Evolutionary conservation across 2,797 vertebrate species (phyloP), one percentile per base, ranked within the genome.

Genomic region (Sebastes taczanowskii): DNA sequence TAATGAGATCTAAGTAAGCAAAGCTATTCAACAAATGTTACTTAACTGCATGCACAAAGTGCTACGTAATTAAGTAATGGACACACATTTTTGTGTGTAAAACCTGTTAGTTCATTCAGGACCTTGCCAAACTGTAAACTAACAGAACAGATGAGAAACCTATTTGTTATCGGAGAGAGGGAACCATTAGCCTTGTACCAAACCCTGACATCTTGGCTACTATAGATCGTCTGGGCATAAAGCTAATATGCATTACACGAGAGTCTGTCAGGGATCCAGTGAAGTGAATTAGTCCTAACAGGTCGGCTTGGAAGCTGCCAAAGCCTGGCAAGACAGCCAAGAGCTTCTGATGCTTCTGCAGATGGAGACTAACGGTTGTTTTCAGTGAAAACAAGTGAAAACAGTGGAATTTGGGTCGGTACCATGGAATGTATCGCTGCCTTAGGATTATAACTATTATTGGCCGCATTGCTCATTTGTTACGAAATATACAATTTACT

Each of bases 211-310:
- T 82, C 78, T 79, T 73, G 63, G 77, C 74, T 70, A 38, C 62
- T 35, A 14, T 58, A 63, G 73, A 84, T 66, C 11, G 59, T 78
- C 60, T 42, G 32, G 78, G 77, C 62, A 70, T 80, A 64, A 69
- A 78, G 78, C 77, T 84, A 82, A 90, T 80, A 81, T 58, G 32
- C 73, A 85, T 89, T 89, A 85, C 80, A 83, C 61, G 14, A 71
- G 35, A 74, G 42, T 78, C 81, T 90, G 79, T 89, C 82, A 86
- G 63, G 64, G 60, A 86, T 85, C 81, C 82, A 83, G 38, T 88
- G 78, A 79, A 77, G 63, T 75, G 77, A 86, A 89, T 88, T 80
- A 80, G 71, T 78, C 59, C 65, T 65, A 85, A 88, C 87, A 85
- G 85, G 87, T 85, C 49, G 20, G 53, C 58, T 87, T 90, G 85